Base-by-base conservation (phyloP, 1,140 invertebrate genomes). In the Maconellicoccus hirsutus region DNA sequence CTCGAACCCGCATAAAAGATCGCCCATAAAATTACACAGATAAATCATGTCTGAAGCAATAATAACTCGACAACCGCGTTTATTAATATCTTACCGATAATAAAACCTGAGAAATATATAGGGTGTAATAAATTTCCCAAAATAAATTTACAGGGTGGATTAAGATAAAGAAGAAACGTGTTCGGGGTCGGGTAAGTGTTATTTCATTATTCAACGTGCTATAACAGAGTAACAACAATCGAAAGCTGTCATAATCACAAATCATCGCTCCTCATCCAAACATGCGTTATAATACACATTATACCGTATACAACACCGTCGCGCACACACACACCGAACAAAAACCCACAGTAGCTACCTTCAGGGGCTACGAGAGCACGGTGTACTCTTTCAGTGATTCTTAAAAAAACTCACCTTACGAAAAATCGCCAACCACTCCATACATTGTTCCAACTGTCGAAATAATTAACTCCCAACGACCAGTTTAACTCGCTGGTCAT, bases 131-230 rank as follows among this genome's bases (percentile, higher is more conserved):
- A 66, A 66, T 66, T 66, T 66, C 21, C 61, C 22, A 66, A 66
- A 66, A 66, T 66, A 66, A 66, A 66, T 66, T 66, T 66, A 25
- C 61, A 66, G 61, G 61, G 61, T 66, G 61, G 61, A 66, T 66
- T 66, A 66, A 66, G 61, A 66, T 66, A 23, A 66, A 66, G 61
- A 16, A 26, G 25, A 66, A 66, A 66, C 61, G 61, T 66, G 61
- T 66, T 66, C 61, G 21, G 61, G 61, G 61, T 66, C 25, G 22
- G 61, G 3, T 66, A 66, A 66, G 61, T 66, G 61, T 66, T 66
- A 66, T 66, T 66, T 66, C 61, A 66, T 66, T 66, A 66, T 66
- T 66, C 61, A 66, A 6, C 21, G 59, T 7, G 21, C 19, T 23
- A 33, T 12, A 33, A 33, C 29, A 33, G 61, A 66, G 25, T 25